Evolutionary conservation across 1,140 invertebrate species (phyloP), one percentile per base, ranked within the genome.

Genomic region (Stegodyphus dumicola): DNA sequence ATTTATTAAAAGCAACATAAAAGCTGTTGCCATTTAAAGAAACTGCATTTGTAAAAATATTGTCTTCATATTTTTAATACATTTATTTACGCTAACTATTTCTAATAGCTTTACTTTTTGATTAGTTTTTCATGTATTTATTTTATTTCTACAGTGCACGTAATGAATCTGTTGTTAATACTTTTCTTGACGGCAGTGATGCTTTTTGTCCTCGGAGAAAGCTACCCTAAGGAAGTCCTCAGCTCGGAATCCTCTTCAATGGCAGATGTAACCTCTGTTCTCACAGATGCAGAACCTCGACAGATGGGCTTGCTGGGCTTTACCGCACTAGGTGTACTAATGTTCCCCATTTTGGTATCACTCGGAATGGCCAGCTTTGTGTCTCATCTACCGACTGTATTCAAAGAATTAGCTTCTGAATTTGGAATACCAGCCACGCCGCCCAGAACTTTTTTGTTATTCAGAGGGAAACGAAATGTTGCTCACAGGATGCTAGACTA

Each of bases 341-440:
- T 86, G 84, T 86, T 78, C 48, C 84, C 84, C 2, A 86, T 86
- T 78, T 54, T 86, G 6, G 75, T 86, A 17, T 86, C 84, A 4
- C n/a, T 86, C 6, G 84, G 84, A 53, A 86, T 86, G 84, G 84
- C 84, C 2, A 86, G 67, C 65, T 86, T 86, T 56, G 84, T 86
- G 3, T 86, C 84, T 15, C 84, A 86, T 86, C 17, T 86, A 17
- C 84, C 84, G 33, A 86, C 84, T 33, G 84, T 86, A 13, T 86
- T 86, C 56, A 77, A 78, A 53, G 84, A 86, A 48, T 70, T 86
- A 49, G 84, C 84, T 74, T 78, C 75, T 33, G 84, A 86, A 78
- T 86, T 86, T n/a, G 84, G 84, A 10, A 86, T 86, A 52, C 84
- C 75, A 17, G 67, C 75, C 6, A 78, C 84, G 5, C 75, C 75